Base-by-base conservation (phyloP, 2,113 vertebrate genomes). In the Sphaerodactylus townsendi region DNA sequence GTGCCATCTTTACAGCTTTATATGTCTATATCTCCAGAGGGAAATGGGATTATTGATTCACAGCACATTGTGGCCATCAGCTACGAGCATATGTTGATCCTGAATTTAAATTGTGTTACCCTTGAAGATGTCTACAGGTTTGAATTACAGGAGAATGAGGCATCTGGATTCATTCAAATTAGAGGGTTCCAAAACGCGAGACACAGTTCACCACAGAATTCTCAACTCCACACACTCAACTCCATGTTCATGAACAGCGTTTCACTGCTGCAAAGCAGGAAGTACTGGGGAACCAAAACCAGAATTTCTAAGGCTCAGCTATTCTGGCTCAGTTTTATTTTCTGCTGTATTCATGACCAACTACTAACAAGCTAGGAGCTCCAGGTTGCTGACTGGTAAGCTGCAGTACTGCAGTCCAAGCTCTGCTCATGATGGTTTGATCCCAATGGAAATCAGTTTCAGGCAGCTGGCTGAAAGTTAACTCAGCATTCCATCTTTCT, bases 241-340 rank as follows among this genome's bases (percentile, higher is more conserved):
- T n/a, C n/a, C 66, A 65, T 15, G 11, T 2, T 65, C 46, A 39
- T 68, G 13, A 50, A 13, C 21, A 28, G 13, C 46, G 37, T 4
- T 35, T n/a, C 17, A 28, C 33, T 33, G 6, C 39, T 46, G 50
- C 25, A 53, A 28, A 53, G 35, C 11, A 9, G 10, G 6, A n/a
- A 81, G 5, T 3, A 75, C 28, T 73, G 50, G 14, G 33, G n/a
- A 3, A 78, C 37, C 70, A 88, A 87, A 41, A 2, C 2, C 35
- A 77, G 10, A 84, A 39, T 1, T 1, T 19, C 1, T 2, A 2
- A 74, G 11, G 5, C 13, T 30, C 53, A 21, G 10, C 3, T 8
- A 1, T 80, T 48, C 15, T 11, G 0, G 0, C 2, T 39, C 23
- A 41, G 17, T 5, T n/a, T 35, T 85, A 13, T 3, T 6, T 10